Evolutionary conservation across 2,797 vertebrate genomes (phyloP).

Genomic region (Galagoides demidoff): DNA sequence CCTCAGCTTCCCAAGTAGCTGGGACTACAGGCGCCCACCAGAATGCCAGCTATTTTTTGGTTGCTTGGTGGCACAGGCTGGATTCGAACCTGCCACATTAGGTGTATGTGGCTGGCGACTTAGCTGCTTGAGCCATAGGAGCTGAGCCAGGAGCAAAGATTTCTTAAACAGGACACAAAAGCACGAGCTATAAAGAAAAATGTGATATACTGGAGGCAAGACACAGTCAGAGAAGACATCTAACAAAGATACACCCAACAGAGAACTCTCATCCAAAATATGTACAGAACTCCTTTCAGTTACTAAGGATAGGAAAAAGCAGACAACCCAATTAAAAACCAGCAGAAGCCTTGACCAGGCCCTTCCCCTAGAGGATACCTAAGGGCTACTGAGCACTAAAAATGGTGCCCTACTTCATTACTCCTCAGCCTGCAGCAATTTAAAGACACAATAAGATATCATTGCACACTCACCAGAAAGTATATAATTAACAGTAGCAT

Average conservation of each 20-base stretch:
- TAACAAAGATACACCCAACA: neutral
- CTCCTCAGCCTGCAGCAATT: neutral
- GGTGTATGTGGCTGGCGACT: too few species aligned
- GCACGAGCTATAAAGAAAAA: neutral
- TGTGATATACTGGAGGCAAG: neutral
- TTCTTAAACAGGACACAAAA: neutral
- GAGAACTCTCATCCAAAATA: neutral
- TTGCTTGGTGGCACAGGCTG: too few species aligned
- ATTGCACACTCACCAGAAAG: neutral
- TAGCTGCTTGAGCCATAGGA: too few species aligned
- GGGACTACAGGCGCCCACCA: too few species aligned
- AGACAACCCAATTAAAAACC: neutral
- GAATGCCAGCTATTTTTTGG: too few species aligned
- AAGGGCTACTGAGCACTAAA: accelerated
- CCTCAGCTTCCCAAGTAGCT: too few species aligned
- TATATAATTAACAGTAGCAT: neutral
- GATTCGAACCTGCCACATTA: too few species aligned
- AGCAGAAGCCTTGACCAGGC: neutral
- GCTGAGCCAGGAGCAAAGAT: neutral
- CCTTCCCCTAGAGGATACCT: accelerated
- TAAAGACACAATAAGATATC: neutral
- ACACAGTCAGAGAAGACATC: neutral
- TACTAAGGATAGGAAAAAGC: neutral
- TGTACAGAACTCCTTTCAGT: neutral
- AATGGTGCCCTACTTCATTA: accelerated